phyloP scores from a whole-genome alignment of 2,888 invertebrate species.

The Drosophila infuscata region DNA sequence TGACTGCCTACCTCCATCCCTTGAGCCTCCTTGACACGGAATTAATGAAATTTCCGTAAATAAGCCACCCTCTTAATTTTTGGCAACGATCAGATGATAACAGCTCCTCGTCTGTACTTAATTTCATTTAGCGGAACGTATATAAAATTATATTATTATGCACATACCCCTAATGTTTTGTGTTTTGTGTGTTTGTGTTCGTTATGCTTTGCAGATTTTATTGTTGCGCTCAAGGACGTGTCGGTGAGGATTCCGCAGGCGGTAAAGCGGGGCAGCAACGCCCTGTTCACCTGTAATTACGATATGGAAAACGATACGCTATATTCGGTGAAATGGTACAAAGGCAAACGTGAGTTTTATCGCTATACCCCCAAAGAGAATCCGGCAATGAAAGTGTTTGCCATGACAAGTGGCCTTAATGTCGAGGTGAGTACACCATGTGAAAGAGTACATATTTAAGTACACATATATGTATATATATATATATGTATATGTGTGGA shows the following conservation, averaged over 20 bases:
- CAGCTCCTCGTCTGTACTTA: conserved; percentile 44
- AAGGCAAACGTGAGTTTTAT: conserved; percentile 93
- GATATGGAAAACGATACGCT: conserved; percentile 92
- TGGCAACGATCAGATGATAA: conserved; percentile 2
- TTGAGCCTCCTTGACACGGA: conserved; percentile 2
- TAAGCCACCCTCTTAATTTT: background rate
- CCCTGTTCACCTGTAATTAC: conserved; percentile 90
- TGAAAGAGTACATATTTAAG: conserved; percentile 5
- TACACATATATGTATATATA: background rate
- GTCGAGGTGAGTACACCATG: conserved; percentile 90
- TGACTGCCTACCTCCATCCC: background rate
- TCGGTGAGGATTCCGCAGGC: conserved; percentile 89
- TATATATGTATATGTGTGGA: background rate
- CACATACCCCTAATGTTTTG: conserved; percentile 6
- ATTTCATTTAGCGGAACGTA: conserved; percentile 48
- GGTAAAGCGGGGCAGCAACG: conserved; percentile 88
- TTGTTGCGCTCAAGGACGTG: conserved; percentile 87
- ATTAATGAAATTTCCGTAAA: conserved; percentile 22
- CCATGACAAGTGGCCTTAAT: conserved; percentile 88
- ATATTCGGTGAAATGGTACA: conserved; percentile 95
- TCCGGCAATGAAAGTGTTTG: conserved; percentile 89
- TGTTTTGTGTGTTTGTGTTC: conserved; percentile 25
- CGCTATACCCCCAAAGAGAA: conserved; percentile 91
- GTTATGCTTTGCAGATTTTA: conserved; percentile 81
- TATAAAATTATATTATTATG: conserved; percentile 43